Evolutionary conservation across 2,888 invertebrate genomes (phyloP).

Genomic region (Temnothorax unifasciatus): DNA sequence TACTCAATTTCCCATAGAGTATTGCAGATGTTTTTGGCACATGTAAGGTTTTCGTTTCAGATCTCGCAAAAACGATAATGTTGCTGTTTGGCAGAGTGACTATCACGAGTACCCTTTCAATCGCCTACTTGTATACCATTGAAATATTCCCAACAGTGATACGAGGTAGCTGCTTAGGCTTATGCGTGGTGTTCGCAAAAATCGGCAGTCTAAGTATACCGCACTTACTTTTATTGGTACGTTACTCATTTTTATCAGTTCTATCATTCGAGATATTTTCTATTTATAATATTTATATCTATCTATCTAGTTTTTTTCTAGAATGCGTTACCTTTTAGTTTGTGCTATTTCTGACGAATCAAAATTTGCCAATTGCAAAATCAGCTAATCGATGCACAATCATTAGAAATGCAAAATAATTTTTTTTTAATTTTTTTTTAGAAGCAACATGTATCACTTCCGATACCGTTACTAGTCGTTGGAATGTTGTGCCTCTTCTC

Average conservation of each 20-base stretch:
- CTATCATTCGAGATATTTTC: slow-evolving; percentile 26
- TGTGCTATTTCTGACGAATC: not conserved
- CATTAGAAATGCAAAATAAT: slow-evolving; percentile 12
- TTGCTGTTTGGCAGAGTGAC: slow-evolving; percentile 85
- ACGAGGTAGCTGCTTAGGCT: slow-evolving; percentile 85
- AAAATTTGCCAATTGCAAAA: not conserved
- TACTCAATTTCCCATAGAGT: not conserved
- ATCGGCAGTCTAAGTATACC: slow-evolving; percentile 87
- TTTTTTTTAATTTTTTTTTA: slow-evolving; percentile 48
- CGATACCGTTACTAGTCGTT: slow-evolving; percentile 72
- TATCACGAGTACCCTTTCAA: slow-evolving; percentile 86
- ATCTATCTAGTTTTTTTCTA: not conserved
- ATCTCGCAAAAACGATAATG: slow-evolving; percentile 74
- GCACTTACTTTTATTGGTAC: slow-evolving; percentile 82
- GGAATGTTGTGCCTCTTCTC: slow-evolving; percentile 77
- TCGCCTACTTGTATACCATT: slow-evolving; percentile 84
- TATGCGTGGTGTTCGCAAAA: slow-evolving; percentile 86
- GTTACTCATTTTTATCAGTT: slow-evolving; percentile 55
- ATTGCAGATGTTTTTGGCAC: not conserved
- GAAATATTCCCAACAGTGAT: slow-evolving; percentile 85
- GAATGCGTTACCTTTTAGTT: not conserved
- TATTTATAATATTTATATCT: not conserved
- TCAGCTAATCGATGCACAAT: not conserved
- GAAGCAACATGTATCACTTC: slow-evolving; percentile 72
- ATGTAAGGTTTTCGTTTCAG: slow-evolving; percentile 65